Base-by-base conservation (phyloP, 2,888 invertebrate species). In the Melanophora roralis region DNA sequence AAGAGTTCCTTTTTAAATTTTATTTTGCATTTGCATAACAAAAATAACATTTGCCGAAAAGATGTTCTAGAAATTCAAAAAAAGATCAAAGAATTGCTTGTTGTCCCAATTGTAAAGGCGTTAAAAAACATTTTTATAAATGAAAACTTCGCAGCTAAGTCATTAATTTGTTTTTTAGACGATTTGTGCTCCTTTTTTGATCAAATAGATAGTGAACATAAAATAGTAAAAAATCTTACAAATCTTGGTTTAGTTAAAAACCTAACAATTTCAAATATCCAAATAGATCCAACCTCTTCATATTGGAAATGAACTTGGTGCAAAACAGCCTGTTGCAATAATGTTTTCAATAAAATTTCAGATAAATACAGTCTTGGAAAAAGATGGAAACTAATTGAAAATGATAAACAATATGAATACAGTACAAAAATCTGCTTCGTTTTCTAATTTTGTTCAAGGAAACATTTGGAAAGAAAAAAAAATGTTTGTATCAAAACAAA, bases 401-500 rank as follows among this genome's bases (percentile, higher is more conserved):
- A 55, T 55, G 38, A 19, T 57, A 16, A n/a, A 36, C 11, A 57
- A 57, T 11, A 36, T 57, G 6, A 1, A 21, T 11, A 19, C 1
- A 9, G 36, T 55, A 3, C 34, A 34, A 34, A 34, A 55, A 3
- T 55, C 55, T 36, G 1, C 36, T 36, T 55, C 55, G 36, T 55
- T 65, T 47, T 21, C 2, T n/a, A 36, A 65, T 38, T 65, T 36
- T 38, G 19, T 65, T 38, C 65, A 65, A 51, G 65, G 51, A 14
- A 36, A 65, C 21, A n/a, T 67, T n/a, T 67, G 65, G 65, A 67
- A 23, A 5, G 38, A 67, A 53, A 67, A 67, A 53, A 67, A 53
- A 23, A 19, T 11, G 27, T 27, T n/a, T 67, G 16, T 67, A 67
- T 11, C 65, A 36, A 5, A 40, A 40, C 38, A 23, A 67, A 67